Evolutionary conservation across 2,113 vertebrate species (phyloP).

Genomic region (Enhydra lutris): DNA sequence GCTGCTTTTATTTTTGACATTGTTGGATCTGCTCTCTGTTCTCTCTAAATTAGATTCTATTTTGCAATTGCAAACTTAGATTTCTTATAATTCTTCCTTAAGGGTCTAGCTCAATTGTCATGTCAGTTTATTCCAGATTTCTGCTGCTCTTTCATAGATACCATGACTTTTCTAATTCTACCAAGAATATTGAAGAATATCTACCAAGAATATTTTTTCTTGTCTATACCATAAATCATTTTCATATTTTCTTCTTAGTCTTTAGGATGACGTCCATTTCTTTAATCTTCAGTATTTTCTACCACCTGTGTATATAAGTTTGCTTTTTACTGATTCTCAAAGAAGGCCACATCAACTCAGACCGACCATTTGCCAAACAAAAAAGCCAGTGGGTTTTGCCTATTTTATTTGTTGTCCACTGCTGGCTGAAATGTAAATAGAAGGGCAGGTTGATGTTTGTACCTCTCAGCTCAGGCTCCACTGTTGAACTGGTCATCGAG

Average conservation of each 20-base stretch:
- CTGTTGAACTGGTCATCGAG: not conserved
- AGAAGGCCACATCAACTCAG: not conserved
- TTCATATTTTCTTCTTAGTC: not conserved
- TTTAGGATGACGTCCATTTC: not conserved
- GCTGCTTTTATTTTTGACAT: conserved; percentile 25
- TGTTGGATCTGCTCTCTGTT: not conserved
- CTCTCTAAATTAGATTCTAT: not conserved
- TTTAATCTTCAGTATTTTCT: conserved; percentile 3
- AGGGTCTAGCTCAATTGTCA: not conserved
- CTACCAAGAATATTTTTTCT: not conserved
- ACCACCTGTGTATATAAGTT: not conserved
- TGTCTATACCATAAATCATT: not conserved
- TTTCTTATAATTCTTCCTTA: not conserved
- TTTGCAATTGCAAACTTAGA: not conserved
- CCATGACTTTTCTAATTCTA: not conserved
- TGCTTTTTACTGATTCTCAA: not conserved
- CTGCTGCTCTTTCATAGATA: not conserved
- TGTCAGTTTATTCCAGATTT: not conserved
- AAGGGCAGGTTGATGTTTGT: not conserved
- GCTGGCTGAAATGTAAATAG: not conserved
- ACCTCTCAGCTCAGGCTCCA: not conserved
- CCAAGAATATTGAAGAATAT: not conserved
- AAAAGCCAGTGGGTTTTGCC: not conserved
- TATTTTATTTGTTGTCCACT: not conserved
- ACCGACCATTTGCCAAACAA: not conserved